A percentile compares a stretch with the other conserved stretches of the same genome.
phyloP scores from a whole-genome alignment of 53 echinoderm and acorn worm species.

The Crossaster papposus region DNA sequence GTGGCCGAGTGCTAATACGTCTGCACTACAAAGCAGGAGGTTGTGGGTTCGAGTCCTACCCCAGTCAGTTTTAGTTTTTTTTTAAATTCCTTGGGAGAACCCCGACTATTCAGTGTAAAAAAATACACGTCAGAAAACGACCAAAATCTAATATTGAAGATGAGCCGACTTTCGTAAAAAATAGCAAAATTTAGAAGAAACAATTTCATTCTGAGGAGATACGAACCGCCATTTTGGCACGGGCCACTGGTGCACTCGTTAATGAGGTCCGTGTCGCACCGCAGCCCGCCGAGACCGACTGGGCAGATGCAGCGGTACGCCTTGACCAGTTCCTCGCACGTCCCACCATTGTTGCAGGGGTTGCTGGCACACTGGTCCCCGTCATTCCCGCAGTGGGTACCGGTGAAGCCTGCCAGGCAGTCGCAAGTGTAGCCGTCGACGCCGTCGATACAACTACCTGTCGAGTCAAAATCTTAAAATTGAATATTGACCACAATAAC shows the following conservation, averaged over 20 bases:
- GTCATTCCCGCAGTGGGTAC: slow-evolving; percentile 33
- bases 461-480: not conserved
- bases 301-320: slow-evolving; percentile 68
- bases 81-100: too few species aligned
- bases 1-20: too few species aligned
- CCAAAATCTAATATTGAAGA: too few species aligned
- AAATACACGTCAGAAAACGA: too few species aligned
- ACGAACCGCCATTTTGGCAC: slow-evolving; percentile 64
- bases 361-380: slow-evolving; percentile 73
- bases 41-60: too few species aligned
- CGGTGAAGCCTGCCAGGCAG: slow-evolving; percentile 49
- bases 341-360: slow-evolving; percentile 67
- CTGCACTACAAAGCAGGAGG: too few species aligned
- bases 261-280: slow-evolving; percentile 52
- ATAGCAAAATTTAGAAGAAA: too few species aligned
- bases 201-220: too few species aligned
- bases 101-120: too few species aligned
- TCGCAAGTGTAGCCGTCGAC: slow-evolving; percentile 41
- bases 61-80: too few species aligned
- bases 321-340: slow-evolving; percentile 56
- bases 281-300: slow-evolving; percentile 40
- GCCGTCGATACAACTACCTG: slow-evolving; percentile 39
- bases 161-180: too few species aligned
- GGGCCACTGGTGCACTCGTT: slow-evolving; percentile 66
- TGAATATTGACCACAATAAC: not conserved